These are phyloP conservation scores for Prolemur simus DNA, from an alignment of 2,113 vertebrate genomes.

Conservation along the genomic window DNA sequence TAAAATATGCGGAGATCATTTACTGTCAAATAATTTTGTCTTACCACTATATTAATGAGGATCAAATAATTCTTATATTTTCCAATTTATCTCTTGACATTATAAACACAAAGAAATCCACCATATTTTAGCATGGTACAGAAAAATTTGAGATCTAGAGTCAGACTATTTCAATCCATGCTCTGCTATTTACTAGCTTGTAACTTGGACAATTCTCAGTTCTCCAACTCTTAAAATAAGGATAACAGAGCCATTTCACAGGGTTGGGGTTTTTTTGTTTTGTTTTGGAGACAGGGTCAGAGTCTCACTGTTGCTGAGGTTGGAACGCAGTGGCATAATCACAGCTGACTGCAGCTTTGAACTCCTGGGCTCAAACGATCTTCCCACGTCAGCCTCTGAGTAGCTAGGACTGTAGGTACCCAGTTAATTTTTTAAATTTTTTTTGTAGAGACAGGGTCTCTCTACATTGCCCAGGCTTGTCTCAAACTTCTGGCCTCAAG, in stretches of 20 bases:
- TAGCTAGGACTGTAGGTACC: too few relatives aligned
- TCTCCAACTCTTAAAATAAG: conserved; percentile 34
- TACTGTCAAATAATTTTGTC: background rate
- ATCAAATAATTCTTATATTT: background rate
- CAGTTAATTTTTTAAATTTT: too few relatives aligned
- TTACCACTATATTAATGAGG: too few relatives aligned
- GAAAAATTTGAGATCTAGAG: background rate
- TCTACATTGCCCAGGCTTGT: too few relatives aligned
- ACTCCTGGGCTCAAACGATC: too few relatives aligned
- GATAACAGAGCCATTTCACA: background rate
- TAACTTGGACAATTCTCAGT: background rate
- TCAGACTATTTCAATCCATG: background rate
- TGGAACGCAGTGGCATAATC: too few relatives aligned
- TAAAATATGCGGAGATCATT: background rate
- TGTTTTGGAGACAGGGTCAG: too few relatives aligned
- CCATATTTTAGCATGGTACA: background rate
- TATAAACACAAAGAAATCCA: background rate
- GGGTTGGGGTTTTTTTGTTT: background rate
- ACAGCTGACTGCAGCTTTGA: too few relatives aligned
- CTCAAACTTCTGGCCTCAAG: too few relatives aligned
- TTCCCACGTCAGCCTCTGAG: too few relatives aligned
- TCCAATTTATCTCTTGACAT: background rate
- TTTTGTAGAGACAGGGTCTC: too few relatives aligned
- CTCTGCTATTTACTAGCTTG: background rate
- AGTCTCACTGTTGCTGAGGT: too few relatives aligned